phyloP scores from a whole-genome alignment of 2,888 invertebrate genomes.

The Polia nebulosa region DNA sequence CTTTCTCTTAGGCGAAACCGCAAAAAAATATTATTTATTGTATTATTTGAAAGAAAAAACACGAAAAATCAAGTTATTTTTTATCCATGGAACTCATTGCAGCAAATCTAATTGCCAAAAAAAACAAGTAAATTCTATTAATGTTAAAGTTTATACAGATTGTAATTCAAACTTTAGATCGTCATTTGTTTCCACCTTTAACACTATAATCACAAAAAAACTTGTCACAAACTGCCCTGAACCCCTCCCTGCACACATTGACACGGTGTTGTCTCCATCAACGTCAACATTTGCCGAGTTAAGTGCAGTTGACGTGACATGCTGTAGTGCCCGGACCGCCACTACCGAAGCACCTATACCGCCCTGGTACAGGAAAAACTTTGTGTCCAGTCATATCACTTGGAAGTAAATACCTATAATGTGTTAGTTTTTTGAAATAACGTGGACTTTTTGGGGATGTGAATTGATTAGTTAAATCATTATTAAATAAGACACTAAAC shows the following conservation, averaged over 20 bases:
- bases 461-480: neutral
- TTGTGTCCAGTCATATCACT: conserved; percentile 3
- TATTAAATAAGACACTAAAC: too few relatives aligned
- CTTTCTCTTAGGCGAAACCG: too few relatives aligned
- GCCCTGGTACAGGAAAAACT: conserved; percentile 7
- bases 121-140: too few relatives aligned
- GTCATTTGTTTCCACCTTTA: too few relatives aligned
- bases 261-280: conserved; percentile 32
- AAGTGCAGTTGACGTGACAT: conserved; percentile 55
- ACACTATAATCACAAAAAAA: conserved; percentile 3
- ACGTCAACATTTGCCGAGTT: conserved; percentile 54
- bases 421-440: neutral
- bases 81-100: too few relatives aligned
- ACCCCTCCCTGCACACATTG: conserved; percentile 39
- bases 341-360: neutral
- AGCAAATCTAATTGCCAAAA: too few relatives aligned
- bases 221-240: neutral
- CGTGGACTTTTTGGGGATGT: neutral
- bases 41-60: too few relatives aligned
- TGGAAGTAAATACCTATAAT: neutral
- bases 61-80: too few relatives aligned
- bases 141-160: too few relatives aligned
- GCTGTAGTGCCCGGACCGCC: neutral
- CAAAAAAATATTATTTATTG: too few relatives aligned
- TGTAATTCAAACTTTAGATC: too few relatives aligned